phyloP scores from a whole-genome alignment of 2,113 vertebrate species.

The Prochilodus magdalenae region DNA sequence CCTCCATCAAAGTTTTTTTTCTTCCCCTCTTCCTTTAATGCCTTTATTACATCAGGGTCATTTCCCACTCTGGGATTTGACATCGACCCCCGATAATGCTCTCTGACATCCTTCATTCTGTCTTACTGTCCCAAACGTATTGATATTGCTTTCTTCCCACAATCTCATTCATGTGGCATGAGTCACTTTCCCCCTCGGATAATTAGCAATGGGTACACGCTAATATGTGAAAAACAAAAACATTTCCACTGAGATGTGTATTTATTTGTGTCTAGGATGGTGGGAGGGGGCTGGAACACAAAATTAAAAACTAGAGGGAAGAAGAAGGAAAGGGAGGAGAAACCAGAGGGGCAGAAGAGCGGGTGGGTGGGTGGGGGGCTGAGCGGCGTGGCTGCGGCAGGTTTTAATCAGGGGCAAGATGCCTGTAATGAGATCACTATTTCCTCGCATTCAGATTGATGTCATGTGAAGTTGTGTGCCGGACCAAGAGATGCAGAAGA shows the following conservation, averaged over 20 bases:
- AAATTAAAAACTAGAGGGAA: neutral
- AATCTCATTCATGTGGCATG: neutral
- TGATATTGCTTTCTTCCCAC: slow-evolving; percentile 8
- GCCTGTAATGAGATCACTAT: slow-evolving; percentile 80
- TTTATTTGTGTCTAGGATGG: slow-evolving; percentile 32
- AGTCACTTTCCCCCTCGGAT: slow-evolving; percentile 14
- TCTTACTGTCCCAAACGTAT: slow-evolving; percentile 59
- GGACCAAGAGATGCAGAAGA: slow-evolving; percentile 60
- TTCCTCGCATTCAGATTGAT: slow-evolving; percentile 78
- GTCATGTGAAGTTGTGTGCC: slow-evolving; percentile 74
- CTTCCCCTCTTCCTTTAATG: slow-evolving; percentile 40
- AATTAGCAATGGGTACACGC: slow-evolving; percentile 30
- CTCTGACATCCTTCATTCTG: slow-evolving; percentile 68
- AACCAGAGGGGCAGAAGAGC: slow-evolving; percentile 1
- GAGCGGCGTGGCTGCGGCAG: slow-evolving; percentile 62
- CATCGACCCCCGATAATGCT: slow-evolving; percentile 67
- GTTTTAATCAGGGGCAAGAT: slow-evolving; percentile 80
- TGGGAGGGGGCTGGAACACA: slow-evolving; percentile 29
- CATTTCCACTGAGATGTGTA: slow-evolving; percentile 2
- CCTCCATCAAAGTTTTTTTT: neutral
- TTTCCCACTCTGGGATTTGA: slow-evolving; percentile 68
- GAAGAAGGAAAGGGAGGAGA: slow-evolving; percentile 2
- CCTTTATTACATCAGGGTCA: slow-evolving; percentile 55
- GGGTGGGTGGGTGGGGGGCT: slow-evolving; percentile 38
- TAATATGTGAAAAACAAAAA: slow-evolving; percentile 52